Evolutionary conservation across 2,888 invertebrate species (phyloP), one percentile per base, ranked within the genome.

Genomic region (Linnaemya vulpina): DNA sequence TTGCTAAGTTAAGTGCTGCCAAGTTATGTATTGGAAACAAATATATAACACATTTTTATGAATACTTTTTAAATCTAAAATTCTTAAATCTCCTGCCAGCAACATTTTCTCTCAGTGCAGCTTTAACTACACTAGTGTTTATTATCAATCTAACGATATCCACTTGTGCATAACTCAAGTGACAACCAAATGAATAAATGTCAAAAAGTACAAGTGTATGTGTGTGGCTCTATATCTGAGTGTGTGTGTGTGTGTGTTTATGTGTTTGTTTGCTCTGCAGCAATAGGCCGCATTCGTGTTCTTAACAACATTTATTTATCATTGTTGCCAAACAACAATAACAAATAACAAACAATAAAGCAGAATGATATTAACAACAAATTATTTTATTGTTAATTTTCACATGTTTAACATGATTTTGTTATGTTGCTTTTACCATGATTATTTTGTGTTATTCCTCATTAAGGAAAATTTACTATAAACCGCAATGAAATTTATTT

Each of bases 401-500:
- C 35, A 71, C 65, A 70, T 78, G 75, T 78, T 78, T 49, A 82
- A 78, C 71, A 82, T 49, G 63, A 82, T 82, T 62, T 77, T 81
- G 58, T 70, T 10, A 46, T 63, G n/a, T 78, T 75, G 67, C 25
- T 77, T 13, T n/a, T n/a, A 30, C 11, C 43, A n/a, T n/a, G n/a
- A 9, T 70, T 62, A n/a, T 65, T 49, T 11, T 65, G 38, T 70
- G 17, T 35, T 67, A 49, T 58, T 70, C 40, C 74, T 82, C 82
- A 78, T 85, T 82, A 85, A 85, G 82, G 82, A 85, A 82, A 82
- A 85, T 85, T 85, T 82, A 82, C 85, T 70, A 70, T 43, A 82
- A 75, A 85, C 85, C 82, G 82, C 85, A 85, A 82, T 67, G 67
- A 70, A 85, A 85, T 85, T 85, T 85, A 85, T 85, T 85, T 82